Base-by-base conservation (phyloP, 2,113 vertebrate species). In the Indri indri region DNA sequence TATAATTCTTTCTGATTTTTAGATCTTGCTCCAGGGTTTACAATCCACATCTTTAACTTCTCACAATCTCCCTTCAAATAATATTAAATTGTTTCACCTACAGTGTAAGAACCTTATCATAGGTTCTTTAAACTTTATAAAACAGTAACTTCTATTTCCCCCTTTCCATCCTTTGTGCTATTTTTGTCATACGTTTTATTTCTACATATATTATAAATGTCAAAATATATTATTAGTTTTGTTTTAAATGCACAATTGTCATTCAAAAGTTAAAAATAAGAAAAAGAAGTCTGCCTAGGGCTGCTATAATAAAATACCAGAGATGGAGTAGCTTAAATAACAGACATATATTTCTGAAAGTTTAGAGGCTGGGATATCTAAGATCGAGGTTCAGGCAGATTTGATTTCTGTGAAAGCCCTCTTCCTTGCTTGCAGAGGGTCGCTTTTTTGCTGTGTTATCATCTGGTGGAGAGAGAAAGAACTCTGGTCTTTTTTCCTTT, bases 181-280 rank as follows among this genome's bases (percentile, higher is more conserved):
- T 71, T 86, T 90, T 87, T 57, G 40, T 90, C 17, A 90, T 82
- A 57, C 0, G 77, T 90, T 94, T 85, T 91, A 82, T 90, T 63
- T 86, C 3, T 86, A 42, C 8, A 47, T 40, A 27, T 66, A 6
- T 63, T n/a, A 18, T 45, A 86, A 86, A 63, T 52, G 82, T 27
- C 40, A 76, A 57, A 71, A 82, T 40, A 91, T 42, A 50, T 52
- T 71, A 70, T 57, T 88, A 40, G 37, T 81, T 88, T 87, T 83
- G 12, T 37, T 74, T 90, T 66, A 40, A 86, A 66, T 54, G 5
- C 0, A 8, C 82, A 37, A 34, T 45, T 81, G 54, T 81, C 30
- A 52, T 80, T 92, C 74, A 37, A 52, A 84, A 76, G 18, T 25
- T 94, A 66, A 83, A 91, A 85, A 32, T 82, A 37, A 66, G 20